Evolutionary conservation across 92 coral and sea anemone species (phyloP), one percentile per base, ranked within the genome.

Genomic region (Phymanthus crucifer): DNA sequence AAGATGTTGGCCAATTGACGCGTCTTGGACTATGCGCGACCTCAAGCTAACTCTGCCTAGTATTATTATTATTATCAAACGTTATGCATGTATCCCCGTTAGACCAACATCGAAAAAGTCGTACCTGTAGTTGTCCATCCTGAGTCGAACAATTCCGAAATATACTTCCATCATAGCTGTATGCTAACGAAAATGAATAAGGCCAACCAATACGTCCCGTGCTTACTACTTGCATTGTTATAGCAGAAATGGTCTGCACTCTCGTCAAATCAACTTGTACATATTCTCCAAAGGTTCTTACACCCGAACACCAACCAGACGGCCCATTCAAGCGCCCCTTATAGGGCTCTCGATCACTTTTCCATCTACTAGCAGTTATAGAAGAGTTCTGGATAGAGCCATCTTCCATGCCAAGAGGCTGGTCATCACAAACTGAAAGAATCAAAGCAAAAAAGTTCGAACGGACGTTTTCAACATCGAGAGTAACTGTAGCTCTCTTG

Each of bases 341-440:
- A 47, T 48, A 40, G 35, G 87, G 83, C 46, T 83, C 72, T 74
- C 38, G 50, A 1, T 83, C 87, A 45, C 81, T 67, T 17, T 69
- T 76, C 75, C 74, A 75, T 24, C 87, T 83, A 26, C 82, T 74
- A 29, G 87, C 80, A 43, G 87, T 76, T 54, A 83, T 76, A 21
- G 83, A 66, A 34, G 87, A 83, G 71, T 69, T 72, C 64, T 54
- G 23, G 64, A 54, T 54, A 54, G 64, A 54, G 10, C 64, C 64
- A 54, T 54, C 64, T 54, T 54, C 64, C 64, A 54, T 54, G 10
- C 64, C 64, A 23, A 54, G 64, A 27, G 64, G 64, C 29, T 43
- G 48, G 13, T 54, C 64, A 18, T 54, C 64, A 54, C 64, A 54
- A 27, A 54, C 64, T 54, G 12, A 18, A 54, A 54, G n/a, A 4